These are phyloP conservation scores for Drosophila siamana DNA, from an alignment of 2,888 invertebrate genomes.

Conservation along the genomic window DNA sequence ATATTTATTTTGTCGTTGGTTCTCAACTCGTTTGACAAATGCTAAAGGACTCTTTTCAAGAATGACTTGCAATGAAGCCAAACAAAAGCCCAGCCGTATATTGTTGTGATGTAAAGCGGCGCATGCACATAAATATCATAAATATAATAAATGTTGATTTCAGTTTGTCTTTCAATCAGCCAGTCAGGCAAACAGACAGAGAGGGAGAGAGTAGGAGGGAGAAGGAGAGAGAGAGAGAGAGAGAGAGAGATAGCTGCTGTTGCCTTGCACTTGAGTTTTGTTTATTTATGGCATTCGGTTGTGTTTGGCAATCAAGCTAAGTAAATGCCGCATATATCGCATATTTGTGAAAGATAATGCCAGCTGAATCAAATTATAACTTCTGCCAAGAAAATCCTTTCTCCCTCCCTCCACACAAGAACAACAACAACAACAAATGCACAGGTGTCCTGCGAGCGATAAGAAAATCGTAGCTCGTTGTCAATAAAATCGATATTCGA, in stretches of 20 bases:
- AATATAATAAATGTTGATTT: constrained; percentile 25
- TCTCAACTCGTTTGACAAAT: not conserved
- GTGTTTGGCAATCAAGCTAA: constrained; percentile 62
- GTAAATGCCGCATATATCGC: constrained; percentile 50
- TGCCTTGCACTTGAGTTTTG: constrained; percentile 2
- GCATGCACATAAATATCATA: constrained; percentile 12
- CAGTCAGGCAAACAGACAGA: constrained; percentile 10
- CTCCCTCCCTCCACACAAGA: no score
- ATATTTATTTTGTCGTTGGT: not conserved
- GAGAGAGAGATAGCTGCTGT: no score
- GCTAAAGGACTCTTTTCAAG: not conserved
- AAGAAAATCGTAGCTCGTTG: not conserved
- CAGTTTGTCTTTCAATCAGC: constrained; percentile 12
- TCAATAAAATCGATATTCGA: constrained; percentile 11
- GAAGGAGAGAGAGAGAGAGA: not conserved
- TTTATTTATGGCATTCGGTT: constrained; percentile 24
- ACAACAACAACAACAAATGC: not conserved
- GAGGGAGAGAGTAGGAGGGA: not conserved
- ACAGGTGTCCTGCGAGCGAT: constrained; percentile 11
- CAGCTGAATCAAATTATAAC: constrained; percentile 62
- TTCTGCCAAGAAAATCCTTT: constrained; percentile 8
- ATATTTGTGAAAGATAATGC: constrained; percentile 39
- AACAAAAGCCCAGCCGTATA: not conserved
- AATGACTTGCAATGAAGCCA: not conserved
- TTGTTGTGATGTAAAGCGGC: not conserved